Base-by-base conservation (phyloP, 2,888 invertebrate genomes). In the Acrobasis suavella region DNA sequence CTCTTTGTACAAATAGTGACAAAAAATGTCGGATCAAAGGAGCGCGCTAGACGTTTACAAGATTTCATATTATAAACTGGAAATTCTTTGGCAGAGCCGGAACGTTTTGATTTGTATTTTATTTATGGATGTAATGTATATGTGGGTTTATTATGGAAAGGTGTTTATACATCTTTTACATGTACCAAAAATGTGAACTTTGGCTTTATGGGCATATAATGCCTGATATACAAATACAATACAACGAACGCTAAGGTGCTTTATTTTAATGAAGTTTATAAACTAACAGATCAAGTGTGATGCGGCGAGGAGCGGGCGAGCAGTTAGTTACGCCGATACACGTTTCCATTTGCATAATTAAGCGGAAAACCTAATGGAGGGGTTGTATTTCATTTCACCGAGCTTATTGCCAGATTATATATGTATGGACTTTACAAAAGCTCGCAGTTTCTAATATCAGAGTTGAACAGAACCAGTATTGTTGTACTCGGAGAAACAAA, bases 1-100 rank as follows among this genome's bases (percentile, higher is more conserved):
- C 76, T 80, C 72, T 80, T 79, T 81, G 80, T 78, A 71, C 74
- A 76, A 78, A 82, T 76, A 77, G 69, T 70, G 70, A 71, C 70
- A 72, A 73, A 70, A 32, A 66, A 64, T 56, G 16, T 60, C 64
- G 62, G 70, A 71, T 73, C 69, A 73, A 73, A 71, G 69, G 60
- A 67, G 69, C 64, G 62, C 54, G 63, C 64, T 62, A 66, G 62
- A 68, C 67, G 63, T 70, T 70, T 68, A 67, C 63, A 69, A 64
- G 66, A 66, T 64, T 64, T 58, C 50, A 66, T 66, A 69, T 68
- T 69, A 66, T 67, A 63, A 66, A 65, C 63, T 37, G 60, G 64
- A 62, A 67, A 62, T 51, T 65, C 62, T 65, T 59, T 59, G 50
- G 38, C 5, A 50, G 3, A 10, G 22, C 46, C 46, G 46, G 14